Evolutionary conservation across 2,113 vertebrate genomes (phyloP).

Genomic region (Nyctereutes procyonoides): DNA sequence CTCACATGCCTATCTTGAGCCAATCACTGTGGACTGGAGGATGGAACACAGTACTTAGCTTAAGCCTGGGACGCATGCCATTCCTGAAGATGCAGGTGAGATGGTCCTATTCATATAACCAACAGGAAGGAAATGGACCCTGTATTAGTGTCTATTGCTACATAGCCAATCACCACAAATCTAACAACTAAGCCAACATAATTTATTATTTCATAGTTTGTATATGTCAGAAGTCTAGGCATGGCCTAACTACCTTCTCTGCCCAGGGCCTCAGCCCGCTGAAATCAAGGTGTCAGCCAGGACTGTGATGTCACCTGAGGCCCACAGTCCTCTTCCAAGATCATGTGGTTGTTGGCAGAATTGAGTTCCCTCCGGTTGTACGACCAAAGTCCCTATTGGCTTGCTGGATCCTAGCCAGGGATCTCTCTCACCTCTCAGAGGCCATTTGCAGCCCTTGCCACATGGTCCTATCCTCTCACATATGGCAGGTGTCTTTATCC

Average conservation of each 20-base stretch:
- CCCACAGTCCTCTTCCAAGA: not conserved
- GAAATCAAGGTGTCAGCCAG: not conserved
- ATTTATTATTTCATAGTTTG: not conserved
- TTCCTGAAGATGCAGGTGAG: not conserved
- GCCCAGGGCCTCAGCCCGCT: not conserved
- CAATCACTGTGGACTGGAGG: not conserved
- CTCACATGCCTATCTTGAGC: not conserved
- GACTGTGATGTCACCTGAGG: not conserved
- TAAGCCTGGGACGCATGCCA: not conserved
- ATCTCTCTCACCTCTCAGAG: not conserved
- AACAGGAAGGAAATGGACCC: not conserved
- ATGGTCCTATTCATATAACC: not conserved
- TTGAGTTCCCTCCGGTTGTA: not conserved
- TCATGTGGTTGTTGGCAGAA: not conserved
- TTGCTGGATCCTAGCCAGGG: not conserved
- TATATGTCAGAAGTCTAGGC: not conserved
- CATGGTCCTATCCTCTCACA: not conserved
- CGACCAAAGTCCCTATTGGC: not conserved
- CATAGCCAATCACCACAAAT: not conserved
- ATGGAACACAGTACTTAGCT: not conserved
- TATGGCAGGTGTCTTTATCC: not conserved
- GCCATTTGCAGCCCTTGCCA: not conserved
- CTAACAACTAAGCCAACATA: not conserved
- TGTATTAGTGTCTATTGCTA: not conserved
- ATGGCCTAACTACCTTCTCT: not conserved